A percentile compares a stretch with the other conserved stretches of the same genome.
Conservation (phyloP, 2,888 invertebrate species). For the Philaethria dido region DNA sequence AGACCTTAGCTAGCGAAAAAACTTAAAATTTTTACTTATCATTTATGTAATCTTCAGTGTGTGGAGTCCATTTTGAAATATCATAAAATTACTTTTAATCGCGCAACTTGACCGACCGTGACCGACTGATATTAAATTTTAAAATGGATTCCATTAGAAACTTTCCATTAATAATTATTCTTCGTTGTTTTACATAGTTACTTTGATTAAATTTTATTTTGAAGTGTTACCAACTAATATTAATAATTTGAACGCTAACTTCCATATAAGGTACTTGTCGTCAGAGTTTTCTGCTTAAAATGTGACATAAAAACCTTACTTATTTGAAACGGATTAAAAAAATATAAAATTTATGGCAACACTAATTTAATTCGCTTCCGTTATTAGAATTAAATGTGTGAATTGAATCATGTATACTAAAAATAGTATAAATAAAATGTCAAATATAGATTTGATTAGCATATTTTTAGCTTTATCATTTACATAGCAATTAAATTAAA, state of each 20-base stretch:
- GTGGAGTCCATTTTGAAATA: neutral
- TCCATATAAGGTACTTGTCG: neutral
- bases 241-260: neutral
- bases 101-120: neutral
- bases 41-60: too few relatives aligned
- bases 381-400: neutral
- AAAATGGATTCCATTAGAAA: neutral
- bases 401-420: neutral
- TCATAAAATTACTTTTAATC: constrained; percentile 8
- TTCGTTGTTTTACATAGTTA: neutral
- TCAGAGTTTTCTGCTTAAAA: too few relatives aligned
- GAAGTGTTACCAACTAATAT: neutral
- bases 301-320: too few relatives aligned
- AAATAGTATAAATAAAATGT: neutral
- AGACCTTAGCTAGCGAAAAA: too few relatives aligned
- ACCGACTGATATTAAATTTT: constrained; percentile 4
- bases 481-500: neutral
- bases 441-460: neutral
- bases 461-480: neutral
- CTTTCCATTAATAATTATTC: neutral
- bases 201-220: neutral
- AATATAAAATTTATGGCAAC: neutral
- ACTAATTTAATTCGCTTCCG: neutral
- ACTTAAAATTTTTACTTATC: too few relatives aligned
- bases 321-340: too few relatives aligned